Evolutionary conservation across 2,888 invertebrate species (phyloP), one percentile per base, ranked within the genome.

Genomic region (Epinotia ramella): DNA sequence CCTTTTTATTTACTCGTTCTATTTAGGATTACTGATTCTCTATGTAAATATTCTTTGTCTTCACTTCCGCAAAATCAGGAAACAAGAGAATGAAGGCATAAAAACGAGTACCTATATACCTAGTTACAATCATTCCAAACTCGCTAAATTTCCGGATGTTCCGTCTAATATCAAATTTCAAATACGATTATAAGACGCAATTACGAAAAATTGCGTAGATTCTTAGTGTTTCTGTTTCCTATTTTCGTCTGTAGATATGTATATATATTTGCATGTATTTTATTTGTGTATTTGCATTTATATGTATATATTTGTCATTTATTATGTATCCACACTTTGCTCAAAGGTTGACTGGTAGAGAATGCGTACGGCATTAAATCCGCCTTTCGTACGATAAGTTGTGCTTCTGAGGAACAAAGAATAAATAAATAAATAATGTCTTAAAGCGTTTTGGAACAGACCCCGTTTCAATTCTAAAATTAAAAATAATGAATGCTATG

Each of bases 1-100:
- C 57, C 18, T 68, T 59, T 68, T 11, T 57, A 40, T 59, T 44
- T 59, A 40, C 28, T 7, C 18, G 20, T 68, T 18, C 49, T 44
- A 57, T 68, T 68, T 68, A 44, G 57, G 57, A 59, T 68, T 68
- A 68, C 57, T 44, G 57, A 40, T 67, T 57, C 57, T 44, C 20
- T 59, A 68, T 11, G 68, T 68, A 59, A 68, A 68, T 57, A 68
- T 57, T 68, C 67, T 68, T 68, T 44, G 57, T 24, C 40, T 18
- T 40, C 18, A 40, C 33, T 40, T 67, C 20, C 40, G 46, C 28
- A 33, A 56, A 67, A 67, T 66, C 65, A 28, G 33, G 56, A 67
- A 68, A 56, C 20, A n/a, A 57, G 33, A 59, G 57, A 44, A 46
- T 2, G 16, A 49, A 12, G 46, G 64, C 46, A 49, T 44, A 18